These are phyloP conservation scores for Rhingia rostrata DNA, from an alignment of 2,888 invertebrate species.

Conservation along the genomic window DNA sequence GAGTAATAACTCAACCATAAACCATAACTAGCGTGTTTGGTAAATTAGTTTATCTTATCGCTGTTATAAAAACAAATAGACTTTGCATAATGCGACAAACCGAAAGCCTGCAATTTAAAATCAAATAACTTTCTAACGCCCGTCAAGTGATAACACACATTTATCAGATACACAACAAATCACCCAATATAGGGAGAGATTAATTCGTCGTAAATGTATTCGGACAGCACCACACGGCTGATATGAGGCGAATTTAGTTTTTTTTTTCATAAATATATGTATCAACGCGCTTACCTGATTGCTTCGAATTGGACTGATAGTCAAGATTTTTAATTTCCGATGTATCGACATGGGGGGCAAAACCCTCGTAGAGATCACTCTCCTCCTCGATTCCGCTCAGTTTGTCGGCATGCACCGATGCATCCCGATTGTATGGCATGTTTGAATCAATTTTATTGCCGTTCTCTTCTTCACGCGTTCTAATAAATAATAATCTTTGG, in stretches of 20 bases:
- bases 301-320: conserved; percentile 81
- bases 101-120: not conserved
- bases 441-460: conserved; percentile 72
- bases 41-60: conserved; percentile 8
- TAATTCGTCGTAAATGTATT: not conserved
- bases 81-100: conserved; percentile 25
- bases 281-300: conserved; percentile 79
- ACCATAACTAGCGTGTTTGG: not conserved
- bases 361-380: conserved; percentile 90
- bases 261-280: not conserved
- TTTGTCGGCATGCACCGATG: conserved; percentile 85
- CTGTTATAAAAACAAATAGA: not conserved
- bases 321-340: conserved; percentile 87
- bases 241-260: not conserved
- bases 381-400: conserved; percentile 90
- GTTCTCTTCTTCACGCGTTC: conserved; percentile 7
- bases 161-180: not conserved
- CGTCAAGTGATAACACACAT: not conserved
- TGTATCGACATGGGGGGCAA: conserved; percentile 92
- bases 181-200: not conserved
- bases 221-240: not conserved
- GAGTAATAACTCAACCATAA: not conserved
- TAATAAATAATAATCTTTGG: conserved; percentile 64
- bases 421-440: conserved; percentile 82
- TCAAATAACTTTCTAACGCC: not conserved